Percentiles rank a stretch among this genome's conserved stretches.
Evolutionary conservation across 2,888 invertebrate genomes (phyloP).

Genomic region (Mythimna vitellina): DNA sequence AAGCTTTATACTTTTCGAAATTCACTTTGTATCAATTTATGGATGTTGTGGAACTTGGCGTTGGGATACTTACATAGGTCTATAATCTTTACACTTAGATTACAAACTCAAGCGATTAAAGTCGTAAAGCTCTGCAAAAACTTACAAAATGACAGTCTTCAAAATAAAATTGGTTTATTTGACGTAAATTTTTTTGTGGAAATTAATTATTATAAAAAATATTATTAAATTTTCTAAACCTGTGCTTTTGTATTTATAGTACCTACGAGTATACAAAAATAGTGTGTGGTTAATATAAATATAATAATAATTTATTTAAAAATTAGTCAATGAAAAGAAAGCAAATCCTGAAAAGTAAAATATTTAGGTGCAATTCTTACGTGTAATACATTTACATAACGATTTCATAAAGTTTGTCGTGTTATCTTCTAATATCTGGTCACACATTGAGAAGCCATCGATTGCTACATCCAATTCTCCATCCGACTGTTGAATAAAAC

Average conservation of each 20-base stretch:
- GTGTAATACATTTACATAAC: conserved; percentile 67
- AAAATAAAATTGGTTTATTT: conserved; percentile 8
- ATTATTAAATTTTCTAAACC: neutral
- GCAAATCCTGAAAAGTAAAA: neutral
- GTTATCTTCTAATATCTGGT: conserved; percentile 43
- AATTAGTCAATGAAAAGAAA: neutral
- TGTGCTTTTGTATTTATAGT: neutral
- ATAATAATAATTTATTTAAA: neutral
- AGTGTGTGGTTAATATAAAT: neutral
- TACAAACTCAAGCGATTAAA: neutral
- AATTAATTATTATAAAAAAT: neutral
- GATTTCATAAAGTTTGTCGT: conserved; percentile 55
- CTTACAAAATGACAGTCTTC: neutral
- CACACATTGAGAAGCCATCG: conserved; percentile 68
- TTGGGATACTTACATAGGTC: too few species aligned
- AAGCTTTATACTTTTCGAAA: too few species aligned
- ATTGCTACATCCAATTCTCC: conserved; percentile 69
- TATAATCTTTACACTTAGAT: neutral
- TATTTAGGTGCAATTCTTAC: conserved; percentile 42
- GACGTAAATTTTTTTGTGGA: neutral
- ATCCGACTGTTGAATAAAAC: conserved; percentile 67
- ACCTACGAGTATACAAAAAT: neutral
- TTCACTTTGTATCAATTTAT: too few species aligned
- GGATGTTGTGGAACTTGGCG: too few species aligned
- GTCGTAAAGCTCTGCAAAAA: neutral